Evolutionary conservation across 35 echinoderm and acorn worm genomes (phyloP), one percentile per base, ranked within the genome.

Genomic region (Amphiura filiformis): DNA sequence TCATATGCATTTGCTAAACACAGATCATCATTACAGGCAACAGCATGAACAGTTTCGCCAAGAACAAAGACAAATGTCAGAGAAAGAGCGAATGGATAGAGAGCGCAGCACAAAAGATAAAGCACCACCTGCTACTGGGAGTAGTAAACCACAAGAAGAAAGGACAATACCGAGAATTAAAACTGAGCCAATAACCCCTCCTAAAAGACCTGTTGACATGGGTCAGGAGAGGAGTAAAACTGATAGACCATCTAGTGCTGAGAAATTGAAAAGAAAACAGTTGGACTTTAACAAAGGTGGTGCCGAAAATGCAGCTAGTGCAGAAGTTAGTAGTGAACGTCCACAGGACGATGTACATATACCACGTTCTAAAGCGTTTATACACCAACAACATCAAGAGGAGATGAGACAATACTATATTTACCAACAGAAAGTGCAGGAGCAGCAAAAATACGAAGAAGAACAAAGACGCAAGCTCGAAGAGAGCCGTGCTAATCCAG

Each of bases 391-490:
- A 36, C 85, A 88, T 12, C 31, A 86, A 34, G 91, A 93, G 34
- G 91, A 93, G 57, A 93, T 93, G 80, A 87, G 86, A 75, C 86
- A 88, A 86, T 87, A 88, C 52, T 84, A 87, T 52, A 49, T 93
- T 49, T 93, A 93, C 88, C 84, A 92, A 86, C 47, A 85, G 65
- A 52, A 80, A 37, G 86, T 87, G 42, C 80, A 83, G 80, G 84
- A 93, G 31, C 35, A 86, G 65, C 86, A 83, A 56, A 80, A 81
- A 35, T 79, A 93, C 22, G 91, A 93, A 38, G 36, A 75, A 14
- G 79, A 90, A 77, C 88, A 90, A 36, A 87, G 26, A 11, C 85
- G 75, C 36, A 91, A 91, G 79, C 33, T 78, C 15, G 81, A 91
- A 36, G 82, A 83, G 81, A 78, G 39, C n/a, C 39, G 82, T 47